Percentiles rank a stretch among this genome's conserved stretches.
phyloP scores from a whole-genome alignment of 2,888 invertebrate genomes.

The Aradus depressus region DNA sequence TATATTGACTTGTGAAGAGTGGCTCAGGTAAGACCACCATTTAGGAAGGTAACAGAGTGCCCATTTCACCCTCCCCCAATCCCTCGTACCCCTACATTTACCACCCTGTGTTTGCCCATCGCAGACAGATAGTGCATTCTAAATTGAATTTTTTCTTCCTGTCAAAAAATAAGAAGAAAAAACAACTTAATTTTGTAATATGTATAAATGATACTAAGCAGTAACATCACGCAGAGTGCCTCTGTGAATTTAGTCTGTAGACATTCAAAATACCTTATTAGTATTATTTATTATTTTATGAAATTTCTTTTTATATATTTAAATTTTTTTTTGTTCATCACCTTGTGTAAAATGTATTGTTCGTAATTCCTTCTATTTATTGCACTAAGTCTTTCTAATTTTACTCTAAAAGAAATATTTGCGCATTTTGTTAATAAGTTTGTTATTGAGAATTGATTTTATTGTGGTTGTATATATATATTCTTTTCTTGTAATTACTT shows the following conservation, averaged over 20 bases:
- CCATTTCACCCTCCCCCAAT: no score
- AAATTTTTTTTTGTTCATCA: slow-evolving; percentile 1
- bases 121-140: no score
- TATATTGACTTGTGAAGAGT: no score
- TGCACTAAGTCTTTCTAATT: slow-evolving; percentile 4
- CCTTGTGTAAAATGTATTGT: slow-evolving; percentile 7
- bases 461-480: no score
- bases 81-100: no score
- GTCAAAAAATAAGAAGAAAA: slow-evolving; percentile 7
- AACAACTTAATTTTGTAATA: slow-evolving; percentile 11
- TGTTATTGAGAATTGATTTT: no score
- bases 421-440: slow-evolving; percentile 6
- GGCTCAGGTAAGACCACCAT: no score
- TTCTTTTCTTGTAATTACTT: no score
- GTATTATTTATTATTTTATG: slow-evolving; percentile 9
- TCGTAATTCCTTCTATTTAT: slow-evolving; percentile 4
- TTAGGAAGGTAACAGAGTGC: no score
- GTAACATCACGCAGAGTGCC: slow-evolving; percentile 18
- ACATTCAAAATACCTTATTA: slow-evolving; percentile 3
- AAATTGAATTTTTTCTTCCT: slow-evolving; percentile 15
- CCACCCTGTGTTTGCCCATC: no score
- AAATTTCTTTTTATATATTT: slow-evolving; percentile 4
- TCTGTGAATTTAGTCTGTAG: slow-evolving; percentile 15
- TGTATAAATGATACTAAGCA: slow-evolving; percentile 12
- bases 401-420: slow-evolving; percentile 7